A percentile compares a stretch with the other conserved stretches of the same genome.
These are phyloP conservation scores for Cotesia glomerata DNA, from an alignment of 1,140 invertebrate genomes.

Conservation along the genomic window DNA sequence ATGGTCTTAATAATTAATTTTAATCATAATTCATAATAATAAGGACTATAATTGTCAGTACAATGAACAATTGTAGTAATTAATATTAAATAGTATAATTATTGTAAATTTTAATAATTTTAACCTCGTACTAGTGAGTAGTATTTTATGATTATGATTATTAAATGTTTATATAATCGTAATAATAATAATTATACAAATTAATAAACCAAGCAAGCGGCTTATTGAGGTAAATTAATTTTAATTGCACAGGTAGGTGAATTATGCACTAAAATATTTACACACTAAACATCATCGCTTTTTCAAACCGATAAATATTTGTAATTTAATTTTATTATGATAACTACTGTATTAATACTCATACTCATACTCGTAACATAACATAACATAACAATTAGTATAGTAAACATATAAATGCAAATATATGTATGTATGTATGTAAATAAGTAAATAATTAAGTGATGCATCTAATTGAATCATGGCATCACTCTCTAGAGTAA, in stretches of 20 bases:
- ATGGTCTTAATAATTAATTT: conserved; percentile 1
- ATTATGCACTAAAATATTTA: neutral
- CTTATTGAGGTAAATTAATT: neutral
- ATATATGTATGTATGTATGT: neutral
- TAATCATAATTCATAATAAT: neutral
- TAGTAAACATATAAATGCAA: no score
- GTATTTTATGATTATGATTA: no score
- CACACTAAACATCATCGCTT: conserved; percentile 6
- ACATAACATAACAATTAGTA: no score
- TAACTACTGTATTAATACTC: no score
- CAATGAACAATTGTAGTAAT: neutral
- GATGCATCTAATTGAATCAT: neutral
- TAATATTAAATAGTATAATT: neutral
- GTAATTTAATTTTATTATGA: neutral
- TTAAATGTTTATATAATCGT: neutral
- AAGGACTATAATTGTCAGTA: conserved; percentile 3
- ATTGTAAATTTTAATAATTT: neutral
- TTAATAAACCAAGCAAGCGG: no score
- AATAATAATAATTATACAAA: neutral
- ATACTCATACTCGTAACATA: no score
- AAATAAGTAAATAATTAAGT: neutral
- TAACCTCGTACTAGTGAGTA: no score
- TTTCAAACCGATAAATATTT: neutral
- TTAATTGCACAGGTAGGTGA: neutral
- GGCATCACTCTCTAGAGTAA: neutral